Conservation (phyloP, 2,888 invertebrate genomes). For the Campoplex nolae region DNA sequence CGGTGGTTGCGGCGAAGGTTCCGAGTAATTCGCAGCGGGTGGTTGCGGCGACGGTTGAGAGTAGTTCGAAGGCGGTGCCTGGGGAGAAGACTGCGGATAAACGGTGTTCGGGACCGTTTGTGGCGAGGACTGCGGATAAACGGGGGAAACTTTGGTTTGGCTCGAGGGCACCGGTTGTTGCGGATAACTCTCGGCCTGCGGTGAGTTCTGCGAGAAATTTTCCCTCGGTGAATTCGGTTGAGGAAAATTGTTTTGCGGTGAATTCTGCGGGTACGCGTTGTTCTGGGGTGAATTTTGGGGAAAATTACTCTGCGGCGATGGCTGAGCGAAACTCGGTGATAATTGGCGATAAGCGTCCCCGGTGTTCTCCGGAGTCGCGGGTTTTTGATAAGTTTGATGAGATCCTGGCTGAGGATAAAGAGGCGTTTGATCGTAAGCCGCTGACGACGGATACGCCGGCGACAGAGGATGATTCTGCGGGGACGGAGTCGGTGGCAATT, state of each 20-base stretch:
- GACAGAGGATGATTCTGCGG: slow-evolving; percentile 86
- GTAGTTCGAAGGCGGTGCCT: slow-evolving; percentile 83
- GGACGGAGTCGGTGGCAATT: slow-evolving; percentile 89
- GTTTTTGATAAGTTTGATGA: slow-evolving; percentile 79
- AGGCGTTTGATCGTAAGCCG: slow-evolving; percentile 80
- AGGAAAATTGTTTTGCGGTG: slow-evolving; percentile 70
- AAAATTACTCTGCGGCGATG: slow-evolving; percentile 67
- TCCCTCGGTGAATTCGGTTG: slow-evolving; percentile 60
- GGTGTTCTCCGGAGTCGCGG: slow-evolving; percentile 75
- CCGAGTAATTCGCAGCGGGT: slow-evolving; percentile 79
- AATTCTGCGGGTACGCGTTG: slow-evolving; percentile 69
- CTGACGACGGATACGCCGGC: slow-evolving; percentile 87
- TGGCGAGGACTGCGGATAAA: slow-evolving; percentile 72
- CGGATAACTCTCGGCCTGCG: slow-evolving; percentile 81
- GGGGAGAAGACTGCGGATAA: slow-evolving; percentile 76
- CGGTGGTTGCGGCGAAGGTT: slow-evolving; percentile 80
- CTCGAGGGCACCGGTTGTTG: slow-evolving; percentile 56
- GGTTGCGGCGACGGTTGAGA: slow-evolving; percentile 83
- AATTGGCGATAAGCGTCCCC: slow-evolving; percentile 70
- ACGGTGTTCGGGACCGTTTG: slow-evolving; percentile 70
- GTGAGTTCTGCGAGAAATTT: slow-evolving; percentile 67
- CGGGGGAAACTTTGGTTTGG: slow-evolving; percentile 69
- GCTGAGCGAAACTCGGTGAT: slow-evolving; percentile 67
- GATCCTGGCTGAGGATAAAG: slow-evolving; percentile 79
- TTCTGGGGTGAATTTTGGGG: slow-evolving; percentile 70